Percentiles rank a stretch among this genome's conserved stretches.
These are phyloP conservation scores for Xylocopa sonorina DNA, from an alignment of 1,140 invertebrate species.

Conservation along the genomic window DNA sequence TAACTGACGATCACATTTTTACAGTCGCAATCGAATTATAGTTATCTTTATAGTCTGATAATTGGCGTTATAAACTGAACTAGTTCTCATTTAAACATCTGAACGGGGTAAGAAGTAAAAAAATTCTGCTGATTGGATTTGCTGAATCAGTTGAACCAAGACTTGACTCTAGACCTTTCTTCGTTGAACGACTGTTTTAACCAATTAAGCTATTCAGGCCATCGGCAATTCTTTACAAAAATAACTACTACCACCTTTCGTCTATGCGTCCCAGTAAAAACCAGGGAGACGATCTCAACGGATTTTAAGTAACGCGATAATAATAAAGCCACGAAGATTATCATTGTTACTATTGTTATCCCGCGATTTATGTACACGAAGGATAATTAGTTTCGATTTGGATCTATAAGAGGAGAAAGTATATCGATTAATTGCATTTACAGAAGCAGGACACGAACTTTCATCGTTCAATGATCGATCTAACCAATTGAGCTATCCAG, in stretches of 20 bases:
- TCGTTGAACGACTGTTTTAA: slow-evolving; percentile 19
- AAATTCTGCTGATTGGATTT: slow-evolving; percentile 33
- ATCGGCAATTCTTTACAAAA: slow-evolving; percentile 10
- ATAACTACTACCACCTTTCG: not conserved
- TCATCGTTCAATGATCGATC: slow-evolving; percentile 24
- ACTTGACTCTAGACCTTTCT: slow-evolving; percentile 30
- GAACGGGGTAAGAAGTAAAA: not conserved
- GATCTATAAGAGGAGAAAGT: no score
- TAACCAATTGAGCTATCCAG: slow-evolving; percentile 39
- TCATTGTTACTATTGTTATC: no score
- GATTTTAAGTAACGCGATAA: no score
- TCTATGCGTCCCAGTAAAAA: not conserved
- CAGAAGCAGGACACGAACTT: not conserved
- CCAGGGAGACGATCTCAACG: accelerated
- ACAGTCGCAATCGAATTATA: not conserved
- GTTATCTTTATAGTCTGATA: not conserved
- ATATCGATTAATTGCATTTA: slow-evolving; percentile 16
- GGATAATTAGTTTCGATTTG: no score
- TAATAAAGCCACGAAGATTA: no score
- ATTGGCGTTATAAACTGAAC: not conserved
- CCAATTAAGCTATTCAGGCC: slow-evolving; percentile 35
- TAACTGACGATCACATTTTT: not conserved
- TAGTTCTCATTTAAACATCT: slow-evolving; percentile 14
- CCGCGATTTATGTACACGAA: no score
- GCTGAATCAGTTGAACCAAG: slow-evolving; percentile 32